These are phyloP conservation scores for Apostichopus leukothele DNA, from an alignment of 53 echinoderm and acorn worm genomes.

Conservation along the genomic window DNA sequence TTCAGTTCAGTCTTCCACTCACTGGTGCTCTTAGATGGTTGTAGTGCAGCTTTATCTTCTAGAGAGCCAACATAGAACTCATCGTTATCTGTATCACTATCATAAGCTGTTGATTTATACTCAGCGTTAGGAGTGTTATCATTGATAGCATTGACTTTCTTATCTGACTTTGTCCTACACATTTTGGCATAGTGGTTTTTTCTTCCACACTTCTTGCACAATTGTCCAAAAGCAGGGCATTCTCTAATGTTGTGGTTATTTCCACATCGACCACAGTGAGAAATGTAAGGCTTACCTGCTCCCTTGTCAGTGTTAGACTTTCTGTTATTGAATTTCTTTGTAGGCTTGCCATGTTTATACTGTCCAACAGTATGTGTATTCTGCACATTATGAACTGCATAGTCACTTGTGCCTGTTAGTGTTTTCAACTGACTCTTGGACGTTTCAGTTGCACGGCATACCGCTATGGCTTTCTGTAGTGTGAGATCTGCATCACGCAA, in stretches of 20 bases:
- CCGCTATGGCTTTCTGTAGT: conserved; percentile 28
- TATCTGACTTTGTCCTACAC: conserved; percentile 2
- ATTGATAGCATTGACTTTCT: neutral
- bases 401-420: conserved; percentile 5
- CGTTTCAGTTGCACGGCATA: conserved; percentile 37
- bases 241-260: neutral
- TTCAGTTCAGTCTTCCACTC: conserved; percentile 44
- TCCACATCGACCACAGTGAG: conserved; percentile 43
- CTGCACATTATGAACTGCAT: conserved; percentile 17
- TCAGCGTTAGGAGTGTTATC: neutral
- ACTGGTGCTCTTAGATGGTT: neutral
- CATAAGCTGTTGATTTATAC: neutral
- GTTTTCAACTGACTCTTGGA: conserved; percentile 17
- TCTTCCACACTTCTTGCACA: neutral
- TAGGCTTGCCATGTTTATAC: neutral
- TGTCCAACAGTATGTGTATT: neutral
- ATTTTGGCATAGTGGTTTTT: conserved; percentile 18
- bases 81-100: neutral
- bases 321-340: neutral
- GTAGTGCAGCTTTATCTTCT: neutral
- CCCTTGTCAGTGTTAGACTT: neutral
- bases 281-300: conserved; percentile 27
- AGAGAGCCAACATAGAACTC: conserved; percentile 23
- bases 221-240: conserved; percentile 41
- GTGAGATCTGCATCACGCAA: conserved; percentile 31